Evolutionary conservation across 2,113 vertebrate genomes (phyloP).

Genomic region (Solea senegalensis): DNA sequence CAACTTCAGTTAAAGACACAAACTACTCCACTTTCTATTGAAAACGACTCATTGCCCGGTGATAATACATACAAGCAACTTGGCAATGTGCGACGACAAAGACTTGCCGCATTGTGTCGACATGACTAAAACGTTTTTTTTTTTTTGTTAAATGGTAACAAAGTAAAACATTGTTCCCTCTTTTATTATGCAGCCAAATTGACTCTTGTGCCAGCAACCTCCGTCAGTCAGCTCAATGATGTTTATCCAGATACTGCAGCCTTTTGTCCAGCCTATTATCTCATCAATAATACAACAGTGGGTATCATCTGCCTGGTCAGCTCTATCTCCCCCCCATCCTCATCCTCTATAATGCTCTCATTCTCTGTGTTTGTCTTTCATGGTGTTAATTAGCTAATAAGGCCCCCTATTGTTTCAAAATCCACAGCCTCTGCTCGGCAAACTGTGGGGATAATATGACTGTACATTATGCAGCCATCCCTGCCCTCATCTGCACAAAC

Average conservation of each 20-base stretch:
- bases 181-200: constrained; percentile 17
- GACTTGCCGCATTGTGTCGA: neutral
- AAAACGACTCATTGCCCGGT: too few species aligned
- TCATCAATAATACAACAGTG: constrained; percentile 54
- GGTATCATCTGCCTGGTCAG: constrained; percentile 56
- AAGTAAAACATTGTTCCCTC: constrained; percentile 5
- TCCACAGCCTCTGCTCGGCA: constrained; percentile 44
- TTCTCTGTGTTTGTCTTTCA: constrained; percentile 55
- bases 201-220: constrained; percentile 21
- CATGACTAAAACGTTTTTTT: constrained; percentile 9
- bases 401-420: constrained; percentile 53
- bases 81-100: neutral
- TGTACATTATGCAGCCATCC: constrained; percentile 49
- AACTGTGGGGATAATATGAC: constrained; percentile 59
- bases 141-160: constrained; percentile 16
- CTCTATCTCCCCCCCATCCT: constrained; percentile 23
- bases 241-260: constrained; percentile 46
- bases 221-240: constrained; percentile 33
- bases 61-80: neutral
- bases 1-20: too few species aligned
- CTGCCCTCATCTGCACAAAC: constrained; percentile 20
- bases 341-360: constrained; percentile 17
- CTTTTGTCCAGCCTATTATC: constrained; percentile 49
- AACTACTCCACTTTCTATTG: too few species aligned
- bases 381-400: constrained; percentile 67